Percentiles rank a stretch among this genome's conserved stretches.
phyloP scores from a whole-genome alignment of 2,888 invertebrate genomes.

The Rhodophaea formosa region DNA sequence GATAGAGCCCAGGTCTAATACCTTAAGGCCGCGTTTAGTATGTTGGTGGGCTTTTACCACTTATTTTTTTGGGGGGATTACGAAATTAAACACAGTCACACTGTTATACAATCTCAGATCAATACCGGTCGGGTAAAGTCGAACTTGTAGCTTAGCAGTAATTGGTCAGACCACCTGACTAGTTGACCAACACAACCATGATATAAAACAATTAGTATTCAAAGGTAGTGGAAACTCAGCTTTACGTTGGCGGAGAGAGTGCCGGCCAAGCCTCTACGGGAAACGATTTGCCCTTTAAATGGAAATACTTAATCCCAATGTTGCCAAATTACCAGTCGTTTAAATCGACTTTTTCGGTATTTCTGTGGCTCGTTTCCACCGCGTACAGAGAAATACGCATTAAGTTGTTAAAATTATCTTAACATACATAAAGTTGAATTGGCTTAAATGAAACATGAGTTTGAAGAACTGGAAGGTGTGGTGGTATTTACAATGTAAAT shows the following conservation, averaged over 20 bases:
- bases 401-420: conserved; percentile 16
- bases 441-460: conserved; percentile 13
- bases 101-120: too few species aligned
- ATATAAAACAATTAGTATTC: not conserved
- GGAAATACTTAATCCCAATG: conserved; percentile 18
- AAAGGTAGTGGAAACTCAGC: not conserved
- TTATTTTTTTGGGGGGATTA: too few species aligned
- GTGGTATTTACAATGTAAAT: conserved; percentile 12
- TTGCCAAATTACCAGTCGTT: conserved; percentile 17
- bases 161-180: too few species aligned
- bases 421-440: conserved; percentile 12
- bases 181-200: too few species aligned
- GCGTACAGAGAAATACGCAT: conserved; percentile 8
- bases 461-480: conserved; percentile 13
- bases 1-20: too few species aligned
- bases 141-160: too few species aligned
- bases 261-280: conserved; percentile 33
- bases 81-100: too few species aligned
- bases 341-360: conserved; percentile 15
- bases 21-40: too few species aligned
- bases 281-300: conserved; percentile 32
- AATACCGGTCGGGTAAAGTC: too few species aligned
- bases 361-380: conserved; percentile 9
- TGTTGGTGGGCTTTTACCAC: too few species aligned
- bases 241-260: not conserved